A percentile compares a stretch with the other conserved stretches of the same genome.
Evolutionary conservation across 2,888 invertebrate genomes (phyloP).

Genomic region (Drosophila rubida): DNA sequence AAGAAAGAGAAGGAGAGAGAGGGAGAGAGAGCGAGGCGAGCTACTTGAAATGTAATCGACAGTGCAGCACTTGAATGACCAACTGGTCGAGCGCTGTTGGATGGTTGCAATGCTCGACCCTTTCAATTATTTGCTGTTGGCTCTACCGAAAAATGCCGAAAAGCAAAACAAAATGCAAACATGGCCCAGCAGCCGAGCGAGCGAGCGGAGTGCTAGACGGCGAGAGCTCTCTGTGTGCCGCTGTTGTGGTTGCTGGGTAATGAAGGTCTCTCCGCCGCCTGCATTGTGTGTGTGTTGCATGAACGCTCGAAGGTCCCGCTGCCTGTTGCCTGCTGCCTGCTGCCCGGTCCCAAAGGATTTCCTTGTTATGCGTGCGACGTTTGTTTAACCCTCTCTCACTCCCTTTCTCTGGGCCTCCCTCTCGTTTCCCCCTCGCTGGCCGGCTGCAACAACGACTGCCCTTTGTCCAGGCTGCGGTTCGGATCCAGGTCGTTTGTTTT

Average conservation of each 20-base stretch:
- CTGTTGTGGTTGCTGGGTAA: constrained; percentile 26
- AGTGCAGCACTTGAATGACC: constrained; percentile 80
- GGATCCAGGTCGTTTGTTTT: constrained; percentile 75
- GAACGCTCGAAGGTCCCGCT: constrained; percentile 49
- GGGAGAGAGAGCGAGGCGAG: constrained; percentile 15
- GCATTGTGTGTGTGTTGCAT: constrained; percentile 34
- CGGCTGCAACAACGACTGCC: constrained; percentile 64
- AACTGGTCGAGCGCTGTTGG: constrained; percentile 58
- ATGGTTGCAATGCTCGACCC: constrained; percentile 50
- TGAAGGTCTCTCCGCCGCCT: constrained; percentile 18
- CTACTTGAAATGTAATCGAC: constrained; percentile 78
- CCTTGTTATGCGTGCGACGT: constrained; percentile 78
- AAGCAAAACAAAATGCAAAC: constrained; percentile 81
- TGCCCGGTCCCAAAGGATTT: constrained; percentile 77
- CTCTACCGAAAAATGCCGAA: constrained; percentile 65
- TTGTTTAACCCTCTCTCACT: constrained; percentile 72
- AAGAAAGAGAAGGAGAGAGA: background rate
- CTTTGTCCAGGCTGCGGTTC: constrained; percentile 73
- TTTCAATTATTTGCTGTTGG: constrained; percentile 77
- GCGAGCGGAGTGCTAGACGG: constrained; percentile 31
- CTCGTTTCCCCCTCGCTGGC: constrained; percentile 16
- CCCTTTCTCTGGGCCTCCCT: background rate
- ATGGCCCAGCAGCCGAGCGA: constrained; percentile 37
- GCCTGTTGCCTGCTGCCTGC: constrained; percentile 24
- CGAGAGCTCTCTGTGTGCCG: constrained; percentile 17